Evolutionary conservation across 2,113 vertebrate genomes (phyloP).

Genomic region (Dipodomys ordii): DNA sequence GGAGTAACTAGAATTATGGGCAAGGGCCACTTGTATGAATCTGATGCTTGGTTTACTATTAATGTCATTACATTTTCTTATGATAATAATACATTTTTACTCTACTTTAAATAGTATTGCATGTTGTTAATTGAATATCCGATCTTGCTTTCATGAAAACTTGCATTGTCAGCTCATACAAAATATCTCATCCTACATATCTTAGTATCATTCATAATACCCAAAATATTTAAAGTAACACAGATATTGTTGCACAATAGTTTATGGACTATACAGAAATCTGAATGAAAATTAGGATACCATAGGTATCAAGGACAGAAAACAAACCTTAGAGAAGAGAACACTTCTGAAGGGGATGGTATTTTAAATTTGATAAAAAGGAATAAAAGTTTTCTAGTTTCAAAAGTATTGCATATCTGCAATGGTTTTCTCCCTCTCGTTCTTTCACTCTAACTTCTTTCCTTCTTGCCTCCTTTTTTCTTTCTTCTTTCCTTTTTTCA

Average conservation of each 20-base stretch:
- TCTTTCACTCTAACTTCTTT: background rate
- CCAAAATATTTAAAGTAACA: background rate
- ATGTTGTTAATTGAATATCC: background rate
- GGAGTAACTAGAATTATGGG: too few relatives aligned
- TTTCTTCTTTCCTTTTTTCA: fast-evolving
- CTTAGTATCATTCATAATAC: background rate
- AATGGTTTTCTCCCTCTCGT: background rate
- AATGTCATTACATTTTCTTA: background rate
- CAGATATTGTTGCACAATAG: background rate
- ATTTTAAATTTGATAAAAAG: background rate
- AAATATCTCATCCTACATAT: background rate
- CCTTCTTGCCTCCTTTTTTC: fast-evolving
- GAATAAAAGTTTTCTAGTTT: background rate
- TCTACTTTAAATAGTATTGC: background rate
- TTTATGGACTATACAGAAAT: background rate
- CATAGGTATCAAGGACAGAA: background rate
- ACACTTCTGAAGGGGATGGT: background rate
- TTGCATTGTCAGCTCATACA: background rate
- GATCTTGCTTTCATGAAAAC: background rate
- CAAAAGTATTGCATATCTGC: background rate
- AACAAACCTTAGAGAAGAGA: background rate
- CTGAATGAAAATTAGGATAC: background rate
- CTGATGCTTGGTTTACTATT: background rate
- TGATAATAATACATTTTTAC: background rate
- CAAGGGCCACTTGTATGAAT: background rate